Evolutionary conservation across 2,113 vertebrate species (phyloP).

Genomic region (Struthio camelus): DNA sequence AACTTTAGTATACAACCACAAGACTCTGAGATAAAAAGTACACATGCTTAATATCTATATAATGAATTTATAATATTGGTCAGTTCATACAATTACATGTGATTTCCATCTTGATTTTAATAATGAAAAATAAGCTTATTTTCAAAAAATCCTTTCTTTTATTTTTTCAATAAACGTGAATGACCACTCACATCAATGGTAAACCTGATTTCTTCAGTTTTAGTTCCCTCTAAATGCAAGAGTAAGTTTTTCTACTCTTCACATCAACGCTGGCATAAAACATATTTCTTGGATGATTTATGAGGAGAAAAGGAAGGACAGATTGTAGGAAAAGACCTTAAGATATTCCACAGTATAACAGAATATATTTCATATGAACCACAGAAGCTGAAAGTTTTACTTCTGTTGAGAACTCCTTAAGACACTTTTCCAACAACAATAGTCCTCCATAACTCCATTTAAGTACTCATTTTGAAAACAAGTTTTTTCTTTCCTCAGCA

Average conservation of each 20-base stretch:
- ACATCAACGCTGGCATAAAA: not conserved
- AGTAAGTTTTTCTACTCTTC: not conserved
- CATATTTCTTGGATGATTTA: not conserved
- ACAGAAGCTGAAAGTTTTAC: not conserved
- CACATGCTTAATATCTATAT: not conserved
- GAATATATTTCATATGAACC: not conserved
- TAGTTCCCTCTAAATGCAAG: not conserved
- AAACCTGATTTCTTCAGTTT: not conserved
- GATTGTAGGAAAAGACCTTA: not conserved
- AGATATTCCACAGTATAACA: not conserved
- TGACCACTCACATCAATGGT: not conserved
- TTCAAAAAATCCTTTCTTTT: not conserved
- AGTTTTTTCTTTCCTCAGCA: not conserved
- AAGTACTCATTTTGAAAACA: not conserved
- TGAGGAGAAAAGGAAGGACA: not conserved
- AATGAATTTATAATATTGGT: not conserved
- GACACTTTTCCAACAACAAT: not conserved
- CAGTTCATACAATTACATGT: not conserved
- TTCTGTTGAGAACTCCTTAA: not conserved
- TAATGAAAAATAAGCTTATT: not conserved
- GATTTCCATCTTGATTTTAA: not conserved
- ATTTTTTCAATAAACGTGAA: not conserved
- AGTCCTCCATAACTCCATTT: not conserved
- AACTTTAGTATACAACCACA: not conserved
- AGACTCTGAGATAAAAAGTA: not conserved